Conservation (phyloP, 2,113 vertebrate species). For the Synodontis membranacea region DNA sequence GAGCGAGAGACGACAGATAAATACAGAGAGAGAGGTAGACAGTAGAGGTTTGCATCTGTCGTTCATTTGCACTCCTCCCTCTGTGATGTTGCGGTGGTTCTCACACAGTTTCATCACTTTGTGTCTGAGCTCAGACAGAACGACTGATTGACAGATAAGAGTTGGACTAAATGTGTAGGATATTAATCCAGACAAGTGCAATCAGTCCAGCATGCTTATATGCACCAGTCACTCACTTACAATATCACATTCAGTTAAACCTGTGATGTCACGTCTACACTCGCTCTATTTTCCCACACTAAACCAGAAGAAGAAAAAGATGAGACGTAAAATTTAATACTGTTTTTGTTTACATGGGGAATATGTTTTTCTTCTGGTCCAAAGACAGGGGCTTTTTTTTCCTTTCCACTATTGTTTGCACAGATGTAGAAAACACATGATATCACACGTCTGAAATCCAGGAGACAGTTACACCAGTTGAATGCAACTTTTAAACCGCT, state of each 20-base stretch:
- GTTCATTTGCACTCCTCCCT: constrained; percentile 5
- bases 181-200: not conserved
- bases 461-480: not conserved
- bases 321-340: not conserved
- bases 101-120: constrained; percentile 52
- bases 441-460: constrained; percentile 1
- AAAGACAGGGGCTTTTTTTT: not conserved
- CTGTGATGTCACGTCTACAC: not conserved
- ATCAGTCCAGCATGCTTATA: not conserved
- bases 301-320: not conserved
- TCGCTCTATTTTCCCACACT: not conserved
- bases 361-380: not conserved
- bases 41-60: not conserved
- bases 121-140: constrained; percentile 5
- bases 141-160: not conserved
- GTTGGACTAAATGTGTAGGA: not conserved
- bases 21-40: not conserved
- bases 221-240: not conserved
- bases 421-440: constrained; percentile 9
- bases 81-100: constrained; percentile 42
- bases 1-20: not conserved
- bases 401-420: not conserved
- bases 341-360: not conserved
- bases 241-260: not conserved
- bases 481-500: not conserved